Conservation (phyloP, 2,113 vertebrate species). For the Prunella fulvescens region DNA sequence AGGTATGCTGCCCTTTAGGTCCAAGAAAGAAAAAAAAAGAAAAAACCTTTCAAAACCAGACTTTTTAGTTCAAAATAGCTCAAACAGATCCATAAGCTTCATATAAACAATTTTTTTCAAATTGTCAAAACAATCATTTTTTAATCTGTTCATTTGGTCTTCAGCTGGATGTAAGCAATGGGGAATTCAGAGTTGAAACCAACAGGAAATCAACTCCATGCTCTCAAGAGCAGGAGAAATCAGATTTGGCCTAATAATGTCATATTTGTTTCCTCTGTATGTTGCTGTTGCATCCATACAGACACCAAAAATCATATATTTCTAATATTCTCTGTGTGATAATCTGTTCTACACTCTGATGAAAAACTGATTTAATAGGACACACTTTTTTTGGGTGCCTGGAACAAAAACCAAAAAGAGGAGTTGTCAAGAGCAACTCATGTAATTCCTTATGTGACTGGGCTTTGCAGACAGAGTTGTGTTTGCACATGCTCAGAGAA, state of each 20-base stretch:
- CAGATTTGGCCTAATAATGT: background rate
- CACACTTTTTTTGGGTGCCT: background rate
- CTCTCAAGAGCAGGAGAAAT: background rate
- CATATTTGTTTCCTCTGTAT: background rate
- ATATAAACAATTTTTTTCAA: background rate
- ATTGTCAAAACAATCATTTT: background rate
- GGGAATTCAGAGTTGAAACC: background rate
- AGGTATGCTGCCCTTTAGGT: background rate
- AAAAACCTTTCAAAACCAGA: background rate
- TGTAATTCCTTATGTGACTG: background rate
- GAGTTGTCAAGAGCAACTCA: background rate
- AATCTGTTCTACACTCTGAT: background rate
- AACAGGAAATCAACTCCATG: background rate
- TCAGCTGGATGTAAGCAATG: background rate
- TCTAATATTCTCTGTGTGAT: background rate
- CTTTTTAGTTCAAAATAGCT: background rate
- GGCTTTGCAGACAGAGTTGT: background rate
- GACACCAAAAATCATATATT: background rate
- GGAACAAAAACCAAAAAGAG: background rate
- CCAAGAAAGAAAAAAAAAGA: background rate
- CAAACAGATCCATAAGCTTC: background rate
- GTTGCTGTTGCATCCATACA: background rate
- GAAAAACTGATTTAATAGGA: background rate
- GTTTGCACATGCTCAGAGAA: background rate
- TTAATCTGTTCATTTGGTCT: background rate